A percentile compares a stretch with the other conserved stretches of the same genome.
Conservation (phyloP, 2,113 vertebrate genomes). For the Ancistrus triradiatus region DNA sequence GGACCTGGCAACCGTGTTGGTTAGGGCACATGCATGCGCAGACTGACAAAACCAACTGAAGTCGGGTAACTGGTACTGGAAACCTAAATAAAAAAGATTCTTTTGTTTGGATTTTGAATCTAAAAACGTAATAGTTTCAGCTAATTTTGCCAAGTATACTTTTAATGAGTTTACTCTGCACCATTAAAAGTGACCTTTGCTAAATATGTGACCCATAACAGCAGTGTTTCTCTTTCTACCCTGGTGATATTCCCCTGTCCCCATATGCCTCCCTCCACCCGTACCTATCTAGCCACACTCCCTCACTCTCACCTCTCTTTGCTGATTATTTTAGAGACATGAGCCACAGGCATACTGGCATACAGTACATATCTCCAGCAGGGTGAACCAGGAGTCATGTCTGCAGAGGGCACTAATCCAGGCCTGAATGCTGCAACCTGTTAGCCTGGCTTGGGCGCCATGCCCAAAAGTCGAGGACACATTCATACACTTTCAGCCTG, state of each 20-base stretch:
- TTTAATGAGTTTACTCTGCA: too few relatives aligned
- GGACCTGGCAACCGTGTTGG: too few relatives aligned
- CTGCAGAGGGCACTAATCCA: conserved; percentile 44
- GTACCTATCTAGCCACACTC: not conserved
- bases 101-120: too few relatives aligned
- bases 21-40: too few relatives aligned
- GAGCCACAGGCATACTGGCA: conserved; percentile 42
- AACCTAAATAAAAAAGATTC: too few relatives aligned
- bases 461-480: conserved; percentile 16
- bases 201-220: not conserved
- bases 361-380: conserved; percentile 57
- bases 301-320: conserved; percentile 22
- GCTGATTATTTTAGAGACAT: conserved; percentile 51
- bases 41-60: too few relatives aligned
- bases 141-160: not conserved
- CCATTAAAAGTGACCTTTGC: conserved; percentile 7
- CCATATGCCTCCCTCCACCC: not conserved
- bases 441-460: conserved; percentile 18
- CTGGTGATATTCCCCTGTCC: conserved; percentile 5
- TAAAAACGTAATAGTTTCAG: too few relatives aligned
- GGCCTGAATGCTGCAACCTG: conserved; percentile 27
- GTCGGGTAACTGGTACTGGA: too few relatives aligned
- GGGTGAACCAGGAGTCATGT: conserved; percentile 43
- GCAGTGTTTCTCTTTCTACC: not conserved
- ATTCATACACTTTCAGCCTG: conserved; percentile 1